A percentile compares a stretch with the other conserved stretches of the same genome.
Evolutionary conservation across 2,888 invertebrate species (phyloP).

Genomic region (Cyaniris semiargus): DNA sequence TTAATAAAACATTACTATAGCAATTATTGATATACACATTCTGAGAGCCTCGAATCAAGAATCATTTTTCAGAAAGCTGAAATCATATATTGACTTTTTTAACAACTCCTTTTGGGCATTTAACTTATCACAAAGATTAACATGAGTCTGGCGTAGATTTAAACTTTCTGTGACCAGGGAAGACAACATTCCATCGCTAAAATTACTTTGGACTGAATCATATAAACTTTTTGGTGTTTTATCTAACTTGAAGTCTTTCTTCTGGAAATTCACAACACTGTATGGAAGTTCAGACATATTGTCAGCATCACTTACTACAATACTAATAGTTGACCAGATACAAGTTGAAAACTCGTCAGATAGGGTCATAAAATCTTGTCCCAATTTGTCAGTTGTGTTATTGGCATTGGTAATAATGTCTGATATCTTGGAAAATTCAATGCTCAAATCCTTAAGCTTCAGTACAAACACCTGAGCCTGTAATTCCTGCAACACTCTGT

Average conservation of each 20-base stretch:
- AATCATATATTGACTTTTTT: slow-evolving; percentile 59
- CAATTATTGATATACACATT: too few species aligned
- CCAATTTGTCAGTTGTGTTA: slow-evolving; percentile 62
- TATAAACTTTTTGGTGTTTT: slow-evolving; percentile 64
- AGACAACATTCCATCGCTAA: slow-evolving; percentile 60
- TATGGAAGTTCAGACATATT: slow-evolving; percentile 65
- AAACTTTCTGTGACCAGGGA: slow-evolving; percentile 71
- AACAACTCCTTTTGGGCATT: slow-evolving; percentile 61
- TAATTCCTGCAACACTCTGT: slow-evolving; percentile 69
- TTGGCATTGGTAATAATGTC: slow-evolving; percentile 64
- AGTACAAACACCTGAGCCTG: slow-evolving; percentile 67
- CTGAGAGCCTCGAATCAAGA: slow-evolving; percentile 23
- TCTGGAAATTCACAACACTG: slow-evolving; percentile 72
- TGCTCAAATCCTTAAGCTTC: slow-evolving; percentile 68
- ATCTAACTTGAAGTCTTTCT: slow-evolving; percentile 73
- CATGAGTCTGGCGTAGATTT: slow-evolving; percentile 61
- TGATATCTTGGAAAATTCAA: slow-evolving; percentile 68
- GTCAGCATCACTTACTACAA: slow-evolving; percentile 62
- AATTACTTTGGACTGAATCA: slow-evolving; percentile 52
- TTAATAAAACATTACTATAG: neutral
- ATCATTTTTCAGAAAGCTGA: slow-evolving; percentile 61
- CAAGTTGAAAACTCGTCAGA: slow-evolving; percentile 64
- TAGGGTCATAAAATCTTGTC: slow-evolving; percentile 52
- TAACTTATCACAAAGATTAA: slow-evolving; percentile 58
- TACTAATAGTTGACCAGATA: slow-evolving; percentile 67